phyloP scores from a whole-genome alignment of 2,888 invertebrate species.

The Lymantria monacha region DNA sequence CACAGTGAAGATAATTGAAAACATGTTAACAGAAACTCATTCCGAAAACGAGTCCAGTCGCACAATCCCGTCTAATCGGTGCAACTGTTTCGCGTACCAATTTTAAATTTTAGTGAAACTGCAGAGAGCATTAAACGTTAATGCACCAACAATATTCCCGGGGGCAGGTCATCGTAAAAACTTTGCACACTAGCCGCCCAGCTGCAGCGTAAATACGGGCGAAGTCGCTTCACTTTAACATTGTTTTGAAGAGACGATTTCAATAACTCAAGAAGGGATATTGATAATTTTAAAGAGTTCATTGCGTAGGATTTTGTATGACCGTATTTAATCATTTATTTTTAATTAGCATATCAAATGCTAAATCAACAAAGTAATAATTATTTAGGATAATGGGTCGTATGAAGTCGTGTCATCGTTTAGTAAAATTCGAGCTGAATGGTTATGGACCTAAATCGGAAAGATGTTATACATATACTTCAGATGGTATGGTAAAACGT shows the following conservation, averaged over 20 bases:
- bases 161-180: conserved; percentile 72
- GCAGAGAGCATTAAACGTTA: conserved; percentile 68
- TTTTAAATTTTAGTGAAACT: conserved; percentile 70
- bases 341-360: too few relatives aligned
- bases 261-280: conserved; percentile 65
- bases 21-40: conserved; percentile 27
- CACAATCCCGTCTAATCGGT: conserved; percentile 55
- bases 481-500: too few relatives aligned
- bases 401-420: too few relatives aligned
- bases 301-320: conserved; percentile 9
- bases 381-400: too few relatives aligned
- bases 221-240: conserved; percentile 65
- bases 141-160: conserved; percentile 74
- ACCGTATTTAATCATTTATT: too few relatives aligned
- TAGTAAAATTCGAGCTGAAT: too few relatives aligned
- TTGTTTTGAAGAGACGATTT: conserved; percentile 73
- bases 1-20: conserved; percentile 26
- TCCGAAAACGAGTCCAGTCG: conserved; percentile 44
- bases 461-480: too few relatives aligned
- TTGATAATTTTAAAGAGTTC: conserved; percentile 45
- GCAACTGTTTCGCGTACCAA: conserved; percentile 61
- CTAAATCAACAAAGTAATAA: too few relatives aligned
- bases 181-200: conserved; percentile 61
- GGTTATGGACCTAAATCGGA: too few relatives aligned
- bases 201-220: conserved; percentile 42